These are phyloP conservation scores for Syrmaticus mikado DNA, from an alignment of 2,113 vertebrate genomes.

Conservation along the genomic window DNA sequence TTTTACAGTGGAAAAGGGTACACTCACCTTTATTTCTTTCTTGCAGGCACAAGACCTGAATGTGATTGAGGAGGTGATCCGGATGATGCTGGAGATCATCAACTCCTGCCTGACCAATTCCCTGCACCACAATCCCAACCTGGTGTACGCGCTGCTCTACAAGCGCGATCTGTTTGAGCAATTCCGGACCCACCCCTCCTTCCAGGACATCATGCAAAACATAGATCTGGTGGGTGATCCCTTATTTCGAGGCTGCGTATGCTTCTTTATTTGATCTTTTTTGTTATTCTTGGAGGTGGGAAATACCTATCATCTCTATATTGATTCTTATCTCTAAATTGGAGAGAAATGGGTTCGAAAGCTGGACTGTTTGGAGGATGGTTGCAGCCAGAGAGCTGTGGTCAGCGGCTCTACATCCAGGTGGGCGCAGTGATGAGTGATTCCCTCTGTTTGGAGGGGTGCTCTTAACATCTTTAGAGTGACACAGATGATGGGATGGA, in stretches of 20 bases:
- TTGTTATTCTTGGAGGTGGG: not conserved
- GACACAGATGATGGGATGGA: too few species aligned
- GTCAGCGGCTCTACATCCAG: too few species aligned
- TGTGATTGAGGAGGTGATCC: constrained; percentile 98
- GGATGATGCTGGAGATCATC: constrained; percentile 99
- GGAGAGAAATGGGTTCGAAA: too few species aligned
- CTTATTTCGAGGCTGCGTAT: not conserved
- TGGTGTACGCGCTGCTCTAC: constrained; percentile 96
- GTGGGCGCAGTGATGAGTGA: too few species aligned
- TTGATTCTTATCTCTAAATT: too few species aligned
- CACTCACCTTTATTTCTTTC: constrained; percentile 20
- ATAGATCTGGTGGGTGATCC: constrained; percentile 89
- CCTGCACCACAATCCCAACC: constrained; percentile 96
- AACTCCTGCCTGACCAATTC: constrained; percentile 96
- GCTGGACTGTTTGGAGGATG: too few species aligned
- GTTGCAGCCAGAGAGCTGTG: too few species aligned
- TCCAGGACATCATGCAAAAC: constrained; percentile 99
- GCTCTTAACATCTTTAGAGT: too few species aligned
- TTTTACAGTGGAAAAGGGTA: not conserved
- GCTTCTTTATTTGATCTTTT: accelerated
- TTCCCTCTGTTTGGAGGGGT: too few species aligned
- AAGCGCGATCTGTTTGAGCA: constrained; percentile 98
- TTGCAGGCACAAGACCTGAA: constrained; percentile 94
- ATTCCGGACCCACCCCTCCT: constrained; percentile 94
- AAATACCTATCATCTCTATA: not conserved